Base-by-base conservation (phyloP, 37 sponge, comb jelly and placozoan genomes). In the Aplysina aerophoba region DNA sequence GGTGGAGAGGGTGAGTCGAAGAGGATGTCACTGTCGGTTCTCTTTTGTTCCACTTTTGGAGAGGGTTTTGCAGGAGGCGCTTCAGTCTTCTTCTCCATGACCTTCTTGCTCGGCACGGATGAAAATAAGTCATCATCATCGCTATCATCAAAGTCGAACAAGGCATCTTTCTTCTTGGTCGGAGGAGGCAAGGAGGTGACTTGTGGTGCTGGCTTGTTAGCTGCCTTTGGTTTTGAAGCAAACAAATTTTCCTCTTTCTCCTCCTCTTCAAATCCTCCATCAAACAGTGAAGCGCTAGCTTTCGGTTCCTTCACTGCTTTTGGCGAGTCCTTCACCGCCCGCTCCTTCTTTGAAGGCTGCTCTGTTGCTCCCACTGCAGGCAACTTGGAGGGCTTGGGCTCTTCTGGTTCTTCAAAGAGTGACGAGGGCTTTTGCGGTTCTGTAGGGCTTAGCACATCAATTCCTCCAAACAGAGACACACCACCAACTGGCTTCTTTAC, bases 401-500 rank as follows among this genome's bases (percentile, higher is more conserved):
- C 13, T 36, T 15, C 22, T 19, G 15, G 22, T 24, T 77, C 79
- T 35, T 77, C 65, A 63, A 63, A 30, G 11, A 63, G 28, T 28
- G 65, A 63, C 4, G 65, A 63, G 3, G 65, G 28, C 11, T 3
- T 12, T 20, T 37, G 1, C 13, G 85, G 73, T 16, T 79, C 53
- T 0, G 28, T 22, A 24, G 80, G 28, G 33, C 81, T 65, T 2
- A 79, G 14, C 35, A 79, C 66, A 36, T 78, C 72, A 35, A 44
- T 84, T 33, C 93, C 93, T 14, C 95, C 95, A 92, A 95, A 95
- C 59, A 95, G 17, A 20, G 95, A 57, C 55, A 95, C 95, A 55
- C 68, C 95, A 28, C 95, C 95, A 35, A 55, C 92, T 55, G 93
- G 95, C 68, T 91, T 91, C 73, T 92, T 95, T 88, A 82, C 89